Evolutionary conservation across 2,888 invertebrate genomes (phyloP).

Genomic region (Epiblema foenella): DNA sequence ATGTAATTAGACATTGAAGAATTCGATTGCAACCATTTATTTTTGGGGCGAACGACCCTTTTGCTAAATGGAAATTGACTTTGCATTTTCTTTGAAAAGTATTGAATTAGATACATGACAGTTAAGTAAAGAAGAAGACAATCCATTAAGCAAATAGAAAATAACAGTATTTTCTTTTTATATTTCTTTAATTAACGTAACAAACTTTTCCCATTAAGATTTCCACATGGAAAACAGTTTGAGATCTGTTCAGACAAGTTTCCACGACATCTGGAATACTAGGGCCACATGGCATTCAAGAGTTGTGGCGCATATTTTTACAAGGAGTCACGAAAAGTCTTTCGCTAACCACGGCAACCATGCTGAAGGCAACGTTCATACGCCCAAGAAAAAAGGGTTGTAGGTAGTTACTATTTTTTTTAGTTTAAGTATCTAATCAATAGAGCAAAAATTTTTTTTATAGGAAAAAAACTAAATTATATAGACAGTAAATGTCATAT

Average conservation of each 20-base stretch:
- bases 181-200: constrained; percentile 5
- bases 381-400: not conserved
- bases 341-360: not conserved
- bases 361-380: not conserved
- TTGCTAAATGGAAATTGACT: not conserved
- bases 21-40: constrained; percentile 3
- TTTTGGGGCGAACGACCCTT: constrained; percentile 11
- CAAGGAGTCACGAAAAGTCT: constrained; percentile 29
- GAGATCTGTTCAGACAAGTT: constrained; percentile 65
- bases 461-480: not conserved
- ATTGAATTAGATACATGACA: not conserved
- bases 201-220: constrained; percentile 22
- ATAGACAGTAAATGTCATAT: constrained; percentile 14
- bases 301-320: constrained; percentile 27
- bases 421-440: not conserved
- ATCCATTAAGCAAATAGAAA: not conserved
- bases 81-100: not conserved
- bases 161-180: not conserved
- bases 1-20: constrained; percentile 10
- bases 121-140: constrained; percentile 1
- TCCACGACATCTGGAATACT: constrained; percentile 67
- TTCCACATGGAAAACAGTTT: constrained; percentile 52
- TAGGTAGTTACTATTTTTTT: not conserved
- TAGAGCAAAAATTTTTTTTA: not conserved
- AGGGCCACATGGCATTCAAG: constrained; percentile 54